Conservation (phyloP, 2,113 vertebrate species). For the Microcebus tavaratra region DNA sequence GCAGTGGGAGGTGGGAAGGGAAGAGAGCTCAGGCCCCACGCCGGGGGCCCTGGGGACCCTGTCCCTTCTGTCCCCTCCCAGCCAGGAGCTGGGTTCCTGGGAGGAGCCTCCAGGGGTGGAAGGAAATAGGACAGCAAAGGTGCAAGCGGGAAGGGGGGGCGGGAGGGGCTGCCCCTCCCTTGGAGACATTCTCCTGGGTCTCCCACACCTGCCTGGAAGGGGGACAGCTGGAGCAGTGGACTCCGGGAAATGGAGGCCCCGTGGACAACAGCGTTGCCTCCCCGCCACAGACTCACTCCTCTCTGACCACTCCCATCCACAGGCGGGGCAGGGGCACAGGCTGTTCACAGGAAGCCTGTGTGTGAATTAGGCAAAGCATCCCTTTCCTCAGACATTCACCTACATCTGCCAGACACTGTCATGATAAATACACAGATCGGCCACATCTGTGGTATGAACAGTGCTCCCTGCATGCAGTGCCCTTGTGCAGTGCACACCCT, state of each 20-base stretch:
- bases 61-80: background rate
- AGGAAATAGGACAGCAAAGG: background rate
- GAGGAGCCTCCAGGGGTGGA: background rate
- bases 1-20: background rate
- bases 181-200: background rate
- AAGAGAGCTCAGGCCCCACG: background rate
- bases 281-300: background rate
- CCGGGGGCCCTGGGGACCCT: background rate
- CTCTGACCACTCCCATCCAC: background rate
- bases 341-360: background rate
- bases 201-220: background rate
- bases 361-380: background rate
- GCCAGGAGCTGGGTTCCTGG: background rate
- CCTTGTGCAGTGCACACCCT: background rate
- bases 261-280: background rate
- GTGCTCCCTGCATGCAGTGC: background rate
- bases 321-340: background rate
- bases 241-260: background rate
- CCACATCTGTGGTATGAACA: background rate
- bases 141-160: background rate
- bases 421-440: background rate
- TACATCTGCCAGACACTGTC: slow-evolving; percentile 9
- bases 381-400: background rate
- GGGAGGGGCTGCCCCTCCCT: background rate
- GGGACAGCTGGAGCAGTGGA: background rate